Conservation (phyloP, 2,797 vertebrate genomes). For the Natrix natrix region DNA sequence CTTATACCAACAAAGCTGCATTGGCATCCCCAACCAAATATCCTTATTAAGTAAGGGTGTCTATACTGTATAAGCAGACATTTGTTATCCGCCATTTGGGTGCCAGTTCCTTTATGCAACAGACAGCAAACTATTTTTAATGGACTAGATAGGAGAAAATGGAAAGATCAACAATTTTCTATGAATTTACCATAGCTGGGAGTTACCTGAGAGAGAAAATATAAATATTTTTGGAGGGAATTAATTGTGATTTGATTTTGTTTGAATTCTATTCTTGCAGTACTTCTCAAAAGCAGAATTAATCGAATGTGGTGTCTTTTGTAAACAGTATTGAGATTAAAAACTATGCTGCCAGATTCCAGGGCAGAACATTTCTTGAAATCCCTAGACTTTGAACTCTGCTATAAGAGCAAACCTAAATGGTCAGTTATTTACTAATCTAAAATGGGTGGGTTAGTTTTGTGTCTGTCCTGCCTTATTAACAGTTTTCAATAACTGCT, state of each 20-base stretch:
- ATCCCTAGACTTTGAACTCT: slow-evolving; percentile 8
- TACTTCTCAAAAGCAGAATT: neutral
- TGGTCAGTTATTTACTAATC: slow-evolving; percentile 27
- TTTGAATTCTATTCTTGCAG: neutral
- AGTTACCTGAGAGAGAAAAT: neutral
- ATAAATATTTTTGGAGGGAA: neutral
- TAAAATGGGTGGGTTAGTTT: slow-evolving; percentile 9
- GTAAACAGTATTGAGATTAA: neutral
- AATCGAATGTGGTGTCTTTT: neutral
- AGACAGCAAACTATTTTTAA: neutral
- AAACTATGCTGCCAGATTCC: neutral
- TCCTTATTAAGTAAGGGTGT: neutral
- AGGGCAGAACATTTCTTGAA: neutral
- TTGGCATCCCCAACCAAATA: neutral
- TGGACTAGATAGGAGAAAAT: neutral
- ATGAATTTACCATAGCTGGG: neutral
- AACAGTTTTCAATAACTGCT: slow-evolving; percentile 1
- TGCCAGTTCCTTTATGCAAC: neutral
- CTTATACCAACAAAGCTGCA: neutral
- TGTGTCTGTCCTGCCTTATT: neutral
- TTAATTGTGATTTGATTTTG: neutral
- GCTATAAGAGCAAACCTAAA: neutral
- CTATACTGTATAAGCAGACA: neutral
- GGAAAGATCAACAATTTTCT: neutral
- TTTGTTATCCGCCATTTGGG: neutral